These are phyloP conservation scores for Macaca mulatta DNA, from an alignment of 2,113 vertebrate genomes.

Conservation along the genomic window DNA sequence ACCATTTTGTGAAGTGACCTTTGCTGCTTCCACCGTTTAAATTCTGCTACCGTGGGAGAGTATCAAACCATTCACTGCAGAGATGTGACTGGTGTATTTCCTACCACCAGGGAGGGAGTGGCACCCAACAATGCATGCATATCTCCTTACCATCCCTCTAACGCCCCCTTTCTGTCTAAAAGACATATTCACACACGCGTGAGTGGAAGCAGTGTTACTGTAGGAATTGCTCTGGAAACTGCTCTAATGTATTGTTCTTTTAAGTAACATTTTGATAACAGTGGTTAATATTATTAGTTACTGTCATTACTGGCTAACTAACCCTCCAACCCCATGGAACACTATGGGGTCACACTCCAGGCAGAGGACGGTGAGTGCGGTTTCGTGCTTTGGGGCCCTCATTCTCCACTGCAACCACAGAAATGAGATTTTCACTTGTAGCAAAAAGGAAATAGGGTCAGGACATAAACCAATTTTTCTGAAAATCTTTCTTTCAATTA, in stretches of 20 bases:
- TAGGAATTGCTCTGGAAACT: neutral
- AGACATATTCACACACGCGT: neutral
- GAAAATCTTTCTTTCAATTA: neutral
- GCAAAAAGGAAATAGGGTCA: neutral
- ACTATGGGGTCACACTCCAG: rapidly evolving
- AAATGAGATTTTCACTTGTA: neutral
- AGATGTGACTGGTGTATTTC: neutral
- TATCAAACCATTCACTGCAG: neutral
- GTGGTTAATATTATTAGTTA: neutral
- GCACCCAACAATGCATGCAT: neutral
- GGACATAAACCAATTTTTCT: neutral
- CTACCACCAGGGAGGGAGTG: neutral
- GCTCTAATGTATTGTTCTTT: neutral
- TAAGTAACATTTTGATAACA: neutral
- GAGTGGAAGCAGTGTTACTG: neutral
- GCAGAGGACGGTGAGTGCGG: neutral
- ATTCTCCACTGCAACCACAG: neutral
- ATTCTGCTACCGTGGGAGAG: neutral
- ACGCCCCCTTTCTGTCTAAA: neutral
- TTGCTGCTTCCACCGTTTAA: neutral
- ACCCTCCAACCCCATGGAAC: neutral
- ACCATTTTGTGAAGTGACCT: neutral
- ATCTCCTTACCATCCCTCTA: neutral
- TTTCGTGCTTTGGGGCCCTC: neutral
- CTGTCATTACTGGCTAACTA: neutral